Evolutionary conservation across 2,888 invertebrate species (phyloP), one percentile per base, ranked within the genome.

Genomic region (Tetragnatha montana): DNA sequence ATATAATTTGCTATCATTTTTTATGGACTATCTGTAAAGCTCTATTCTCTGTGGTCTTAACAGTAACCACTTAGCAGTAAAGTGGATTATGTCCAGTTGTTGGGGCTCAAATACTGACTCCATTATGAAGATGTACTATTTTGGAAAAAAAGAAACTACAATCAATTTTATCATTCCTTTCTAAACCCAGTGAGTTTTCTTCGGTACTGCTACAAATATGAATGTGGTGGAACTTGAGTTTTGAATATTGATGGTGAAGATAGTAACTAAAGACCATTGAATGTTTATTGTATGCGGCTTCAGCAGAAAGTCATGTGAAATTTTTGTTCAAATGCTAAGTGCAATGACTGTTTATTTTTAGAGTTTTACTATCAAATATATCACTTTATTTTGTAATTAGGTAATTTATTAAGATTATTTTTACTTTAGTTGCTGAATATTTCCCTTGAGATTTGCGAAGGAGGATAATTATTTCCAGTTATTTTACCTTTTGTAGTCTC

Each of bases 301-400:
- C 60, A 17, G 17, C 60, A 8, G 60, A 60, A 17, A 17, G 14
- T 17, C 60, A 60, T 17, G 21, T 74, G n/a, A 71, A 51, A 82
- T 82, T 51, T 60, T 82, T 74, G 73, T 74, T 82, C 74, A 82
- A 82, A 71, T n/a, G 82, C 82, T 82, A 76, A 70, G 86, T 86
- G 80, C 86, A 86, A 86, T 86, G 80, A 60, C 73, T 80, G 49
- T 82, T 82, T 86, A 35, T 86, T 85, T 85, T 17, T 12, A 78
- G 76, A 78, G 85, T 70, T 85, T 70, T 85, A 78, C 78, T 78
- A 85, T 82, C 51, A 73, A 74, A 82, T 82, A 82, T 82, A 74
- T 82, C 51, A 60, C 22, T 51, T 82, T 73, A 22, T 82, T 82
- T 78, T 85, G 70, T 78, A 69, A 78, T 73, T 60, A 22, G 60